Base-by-base conservation (phyloP, 2,888 invertebrate genomes). In the Dioctria linearis region DNA sequence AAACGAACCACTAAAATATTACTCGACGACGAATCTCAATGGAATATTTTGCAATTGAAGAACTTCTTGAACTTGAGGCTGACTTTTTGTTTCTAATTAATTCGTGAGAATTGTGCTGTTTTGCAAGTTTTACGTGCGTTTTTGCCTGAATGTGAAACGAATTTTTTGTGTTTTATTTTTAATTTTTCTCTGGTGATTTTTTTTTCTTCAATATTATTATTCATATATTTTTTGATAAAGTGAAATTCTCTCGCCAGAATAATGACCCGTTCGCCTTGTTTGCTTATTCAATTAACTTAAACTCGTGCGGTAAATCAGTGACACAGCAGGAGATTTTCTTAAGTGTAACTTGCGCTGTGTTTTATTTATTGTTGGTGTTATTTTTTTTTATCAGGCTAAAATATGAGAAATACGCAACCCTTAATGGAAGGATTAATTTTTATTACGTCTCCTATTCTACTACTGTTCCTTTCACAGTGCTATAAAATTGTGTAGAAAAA, bases 261-360 rank as follows among this genome's bases (percentile, higher is more conserved):
- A 61, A 76, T 76, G 61, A 61, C 76, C 61, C 46, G 46, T 43
- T 54, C 61, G 13, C 25, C 40, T 61, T 49, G 37, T 76, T 46
- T 43, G 61, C n/a, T 61, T 46, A 63, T 51, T 76, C 46, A 57
- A 76, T 76, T 76, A 63, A 25, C 25, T 25, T n/a, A 61, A 63
- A 49, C 76, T 63, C 63, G 76, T 76, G 76, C 76, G n/a, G 46
- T 25, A 46, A 76, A 76, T 76, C 42, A 76, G 61, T 63, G 63
- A 40, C 61, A 11, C 76, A 5, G 43, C 76, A 11, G 63, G 46
- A 40, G 37, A n/a, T 63, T 63, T 37, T 61, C 13, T 61, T 25
- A 43, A 73, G 57, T 73, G 25, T 25, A 25, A 25, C 25, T n/a
- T 25, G 25, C 25, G 25, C 25, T 25, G 25, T 25, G 25, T 25